Conservation (phyloP, 2,797 vertebrate species). For the Buphagus erythrorhynchus region DNA sequence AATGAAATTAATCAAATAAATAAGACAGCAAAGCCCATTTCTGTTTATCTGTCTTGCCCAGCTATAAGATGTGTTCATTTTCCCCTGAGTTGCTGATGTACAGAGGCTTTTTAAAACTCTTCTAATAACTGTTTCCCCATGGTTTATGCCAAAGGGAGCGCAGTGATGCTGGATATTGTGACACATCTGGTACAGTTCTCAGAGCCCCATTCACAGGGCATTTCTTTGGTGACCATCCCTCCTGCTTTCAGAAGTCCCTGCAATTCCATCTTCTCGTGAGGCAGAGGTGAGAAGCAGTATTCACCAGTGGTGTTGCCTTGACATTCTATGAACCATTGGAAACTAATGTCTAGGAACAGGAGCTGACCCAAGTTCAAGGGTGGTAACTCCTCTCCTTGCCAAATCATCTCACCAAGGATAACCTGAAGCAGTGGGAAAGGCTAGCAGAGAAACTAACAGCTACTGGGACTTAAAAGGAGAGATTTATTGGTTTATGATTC, state of each 20-base stretch:
- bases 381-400: not conserved
- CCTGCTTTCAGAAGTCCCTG: not conserved
- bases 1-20: not conserved
- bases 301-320: not conserved
- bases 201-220: not conserved
- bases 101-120: not conserved
- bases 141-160: not conserved
- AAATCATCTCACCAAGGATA: not conserved
- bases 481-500: not conserved
- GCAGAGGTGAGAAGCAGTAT: not conserved
- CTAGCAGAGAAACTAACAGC: not conserved
- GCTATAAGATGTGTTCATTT: not conserved
- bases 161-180: not conserved
- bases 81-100: not conserved
- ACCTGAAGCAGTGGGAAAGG: not conserved
- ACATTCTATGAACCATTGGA: not conserved
- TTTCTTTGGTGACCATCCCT: not conserved
- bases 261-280: not conserved
- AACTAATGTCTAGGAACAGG: not conserved
- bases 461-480: not conserved
- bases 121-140: not conserved
- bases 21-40: not conserved
- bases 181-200: accelerated
- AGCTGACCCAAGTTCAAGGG: not conserved
- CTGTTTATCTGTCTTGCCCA: not conserved